Evolutionary conservation across 2,797 vertebrate species (phyloP), one percentile per base, ranked within the genome.

Genomic region (Podarcis siculus): DNA sequence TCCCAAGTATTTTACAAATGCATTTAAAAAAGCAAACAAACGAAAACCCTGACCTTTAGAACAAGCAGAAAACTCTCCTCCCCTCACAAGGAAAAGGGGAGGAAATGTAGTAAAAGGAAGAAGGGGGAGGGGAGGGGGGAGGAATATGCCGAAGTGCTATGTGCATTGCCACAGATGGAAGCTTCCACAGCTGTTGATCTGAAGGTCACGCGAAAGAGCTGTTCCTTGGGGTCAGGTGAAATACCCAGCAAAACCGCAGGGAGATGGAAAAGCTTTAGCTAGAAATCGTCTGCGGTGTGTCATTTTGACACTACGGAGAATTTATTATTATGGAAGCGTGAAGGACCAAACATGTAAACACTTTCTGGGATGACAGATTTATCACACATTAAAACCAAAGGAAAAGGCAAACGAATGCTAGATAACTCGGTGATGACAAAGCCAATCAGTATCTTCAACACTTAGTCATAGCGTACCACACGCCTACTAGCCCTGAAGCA

Each of bases 361-460:
- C 7, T 42, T 0, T 1, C 1, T 0, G 55, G 17, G 88, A 25
- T 81, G 89, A 87, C 8, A 91, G 77, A 90, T 88, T 88, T 89
- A 78, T 88, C 71, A 32, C 80, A 89, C 86, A 23, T 1, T 58
- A 83, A 87, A 5, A 39, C 55, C 58, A 55, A 32, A 90, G 39
- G 23, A 79, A 93, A 85, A 86, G 27, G 25, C 75, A 84, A 66
- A 49, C 21, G 75, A 84, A 84, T 72, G 75, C 35, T 55, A 75
- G 86, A 88, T 88, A 82, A 87, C 19, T 17, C n/a, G 79, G 49
- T 85, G n/a, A 89, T 85, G 80, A 78, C 80, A 90, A 92, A 93
- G 91, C 2, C 78, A 92, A 75, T 89, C 0, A 32, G 64, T 10
- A n/a, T 12, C 12, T 77, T 80, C 27, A 88, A 91, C 91, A 81